A percentile compares a stretch with the other conserved stretches of the same genome.
These are phyloP conservation scores for Trichomalopsis sarcophagae DNA, from an alignment of 1,140 invertebrate species.

Conservation along the genomic window DNA sequence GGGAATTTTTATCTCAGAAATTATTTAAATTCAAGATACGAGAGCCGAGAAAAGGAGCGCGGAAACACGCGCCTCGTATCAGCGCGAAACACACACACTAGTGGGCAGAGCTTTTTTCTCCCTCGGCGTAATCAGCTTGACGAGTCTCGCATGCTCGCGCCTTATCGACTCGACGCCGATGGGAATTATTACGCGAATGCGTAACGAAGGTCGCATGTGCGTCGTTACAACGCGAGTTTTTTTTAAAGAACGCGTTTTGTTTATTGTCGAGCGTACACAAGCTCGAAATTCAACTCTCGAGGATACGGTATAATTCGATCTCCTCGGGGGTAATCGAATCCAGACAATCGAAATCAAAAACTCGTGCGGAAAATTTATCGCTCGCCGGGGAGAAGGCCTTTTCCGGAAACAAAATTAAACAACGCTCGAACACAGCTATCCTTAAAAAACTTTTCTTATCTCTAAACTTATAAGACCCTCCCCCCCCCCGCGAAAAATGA, in stretches of 20 bases:
- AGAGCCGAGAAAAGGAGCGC: no score
- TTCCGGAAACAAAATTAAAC: conserved; percentile 44
- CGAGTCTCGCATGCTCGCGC: conserved; percentile 1
- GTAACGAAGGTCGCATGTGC: conserved; percentile 22
- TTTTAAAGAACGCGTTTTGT: neutral
- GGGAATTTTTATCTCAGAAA: neutral
- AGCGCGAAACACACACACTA: neutral
- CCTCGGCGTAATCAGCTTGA: conserved; percentile 27
- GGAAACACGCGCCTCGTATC: neutral
- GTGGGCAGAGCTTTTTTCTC: neutral
- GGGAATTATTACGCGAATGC: conserved; percentile 17
- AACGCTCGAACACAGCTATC: conserved; percentile 27
- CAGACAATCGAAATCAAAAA: conserved; percentile 40
- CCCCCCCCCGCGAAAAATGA: neutral
- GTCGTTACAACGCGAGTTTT: neutral
- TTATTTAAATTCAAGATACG: neutral
- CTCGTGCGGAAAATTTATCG: conserved; percentile 20
- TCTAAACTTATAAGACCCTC: neutral
- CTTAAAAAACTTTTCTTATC: conserved; percentile 44
- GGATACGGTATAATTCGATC: conserved; percentile 40
- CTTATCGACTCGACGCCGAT: conserved; percentile 9
- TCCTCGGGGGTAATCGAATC: neutral
- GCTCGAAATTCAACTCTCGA: neutral
- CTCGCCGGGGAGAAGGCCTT: conserved; percentile 2
- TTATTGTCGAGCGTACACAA: neutral